Evolutionary conservation across 2,113 vertebrate genomes (phyloP).

Genomic region (Psittacus erithacus): DNA sequence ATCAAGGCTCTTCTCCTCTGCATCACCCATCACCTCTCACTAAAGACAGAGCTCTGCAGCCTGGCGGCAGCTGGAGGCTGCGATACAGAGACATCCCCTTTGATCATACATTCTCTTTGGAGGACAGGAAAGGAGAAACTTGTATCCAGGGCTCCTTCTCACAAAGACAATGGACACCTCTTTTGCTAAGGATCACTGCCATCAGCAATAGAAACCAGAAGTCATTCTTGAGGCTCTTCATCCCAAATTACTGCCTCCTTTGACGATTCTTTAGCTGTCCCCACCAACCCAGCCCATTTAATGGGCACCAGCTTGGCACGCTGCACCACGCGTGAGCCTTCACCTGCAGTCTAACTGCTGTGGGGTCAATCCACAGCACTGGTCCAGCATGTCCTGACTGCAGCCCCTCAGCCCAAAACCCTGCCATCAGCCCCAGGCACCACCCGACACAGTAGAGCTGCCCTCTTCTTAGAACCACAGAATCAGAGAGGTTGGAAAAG

Average conservation of each 20-base stretch:
- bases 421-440: background rate
- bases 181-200: background rate
- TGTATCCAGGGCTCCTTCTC: background rate
- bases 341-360: background rate
- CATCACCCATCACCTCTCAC: background rate
- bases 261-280: rapidly evolving
- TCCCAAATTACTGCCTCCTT: background rate
- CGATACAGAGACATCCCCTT: background rate
- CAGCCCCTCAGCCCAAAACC: background rate
- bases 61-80: background rate
- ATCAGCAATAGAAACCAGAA: rapidly evolving
- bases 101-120: background rate
- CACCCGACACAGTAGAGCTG: background rate
- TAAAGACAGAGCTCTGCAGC: background rate
- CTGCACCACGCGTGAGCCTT: rapidly evolving
- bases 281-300: rapidly evolving
- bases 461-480: background rate
- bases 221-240: background rate
- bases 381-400: rapidly evolving
- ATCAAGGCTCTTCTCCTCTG: background rate
- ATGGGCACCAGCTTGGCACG: background rate
- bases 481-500: background rate
- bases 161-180: rapidly evolving
- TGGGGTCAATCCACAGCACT: rapidly evolving
- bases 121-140: background rate